Conservation (phyloP, 2,888 invertebrate species). For the Drosophila neutralis region DNA sequence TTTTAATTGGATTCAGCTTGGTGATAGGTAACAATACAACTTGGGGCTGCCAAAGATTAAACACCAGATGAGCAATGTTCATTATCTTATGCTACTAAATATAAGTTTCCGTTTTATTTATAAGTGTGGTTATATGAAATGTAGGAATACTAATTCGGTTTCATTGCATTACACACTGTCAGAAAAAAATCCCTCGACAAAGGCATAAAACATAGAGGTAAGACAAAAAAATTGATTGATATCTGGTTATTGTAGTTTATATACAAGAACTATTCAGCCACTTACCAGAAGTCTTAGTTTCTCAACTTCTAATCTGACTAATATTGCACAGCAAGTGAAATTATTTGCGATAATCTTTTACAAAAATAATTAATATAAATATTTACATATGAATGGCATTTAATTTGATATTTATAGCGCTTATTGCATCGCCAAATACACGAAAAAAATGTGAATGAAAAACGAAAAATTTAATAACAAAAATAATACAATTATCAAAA, state of each 20-base stretch:
- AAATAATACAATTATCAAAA: constrained; percentile 80
- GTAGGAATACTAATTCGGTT: neutral
- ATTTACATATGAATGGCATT: constrained; percentile 55
- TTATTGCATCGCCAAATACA: constrained; percentile 74
- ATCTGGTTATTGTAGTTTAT: neutral
- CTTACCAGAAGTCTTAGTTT: neutral
- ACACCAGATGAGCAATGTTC: neutral
- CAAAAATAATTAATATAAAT: constrained; percentile 40
- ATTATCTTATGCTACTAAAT: neutral
- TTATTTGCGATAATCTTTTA: constrained; percentile 26
- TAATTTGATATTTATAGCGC: constrained; percentile 77
- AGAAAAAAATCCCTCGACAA: neutral
- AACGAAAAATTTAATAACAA: constrained; percentile 55
- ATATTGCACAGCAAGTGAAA: constrained; percentile 7
- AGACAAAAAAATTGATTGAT: neutral
- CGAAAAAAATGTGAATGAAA: constrained; percentile 56
- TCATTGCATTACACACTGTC: neutral
- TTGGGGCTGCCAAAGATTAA: neutral
- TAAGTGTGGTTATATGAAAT: neutral
- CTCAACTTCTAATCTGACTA: neutral
- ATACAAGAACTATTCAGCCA: neutral
- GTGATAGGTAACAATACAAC: constrained; percentile 34
- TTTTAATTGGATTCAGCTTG: constrained; percentile 20
- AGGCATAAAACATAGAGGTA: neutral
- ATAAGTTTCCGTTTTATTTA: neutral